Percentiles rank a stretch among this genome's conserved stretches.
Evolutionary conservation across 2,113 vertebrate species (phyloP).

Genomic region (Upupa epops): DNA sequence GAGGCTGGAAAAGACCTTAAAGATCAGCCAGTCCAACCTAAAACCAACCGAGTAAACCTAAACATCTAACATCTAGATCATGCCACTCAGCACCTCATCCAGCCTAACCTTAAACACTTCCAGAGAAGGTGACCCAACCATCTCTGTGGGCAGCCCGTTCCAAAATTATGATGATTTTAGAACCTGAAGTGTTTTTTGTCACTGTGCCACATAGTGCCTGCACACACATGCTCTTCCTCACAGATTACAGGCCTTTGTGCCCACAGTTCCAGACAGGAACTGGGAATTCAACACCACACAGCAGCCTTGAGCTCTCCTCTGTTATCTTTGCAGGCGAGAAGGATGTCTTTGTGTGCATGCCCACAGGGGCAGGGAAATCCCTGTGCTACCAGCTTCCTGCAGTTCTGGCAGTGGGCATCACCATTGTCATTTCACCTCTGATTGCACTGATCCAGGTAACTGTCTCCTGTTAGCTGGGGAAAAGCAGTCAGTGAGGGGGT

Average conservation of each 20-base stretch:
- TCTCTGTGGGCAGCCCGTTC: no score
- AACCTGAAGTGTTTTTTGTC: neutral
- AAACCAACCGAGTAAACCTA: no score
- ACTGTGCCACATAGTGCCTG: rapidly evolving
- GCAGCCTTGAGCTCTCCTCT: constrained; percentile 44
- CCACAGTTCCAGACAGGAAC: neutral
- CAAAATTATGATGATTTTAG: neutral
- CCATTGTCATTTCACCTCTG: constrained; percentile 93
- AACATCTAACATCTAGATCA: no score
- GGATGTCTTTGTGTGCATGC: constrained; percentile 98
- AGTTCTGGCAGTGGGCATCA: constrained; percentile 87
- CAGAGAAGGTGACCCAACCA: no score
- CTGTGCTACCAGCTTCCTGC: constrained; percentile 97
- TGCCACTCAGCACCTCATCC: no score
- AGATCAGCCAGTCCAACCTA: no score
- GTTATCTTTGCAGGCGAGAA: constrained; percentile 83
- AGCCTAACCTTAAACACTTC: no score
- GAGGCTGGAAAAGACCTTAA: no score
- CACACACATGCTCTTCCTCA: neutral
- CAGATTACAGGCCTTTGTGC: neutral
- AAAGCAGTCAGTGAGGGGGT: neutral
- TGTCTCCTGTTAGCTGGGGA: neutral
- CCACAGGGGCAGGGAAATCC: constrained; percentile 96
- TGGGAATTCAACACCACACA: neutral
- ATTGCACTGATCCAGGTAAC: constrained; percentile 97